These are phyloP conservation scores for Andrena bicolor DNA, from an alignment of 2,888 invertebrate species.

Conservation along the genomic window DNA sequence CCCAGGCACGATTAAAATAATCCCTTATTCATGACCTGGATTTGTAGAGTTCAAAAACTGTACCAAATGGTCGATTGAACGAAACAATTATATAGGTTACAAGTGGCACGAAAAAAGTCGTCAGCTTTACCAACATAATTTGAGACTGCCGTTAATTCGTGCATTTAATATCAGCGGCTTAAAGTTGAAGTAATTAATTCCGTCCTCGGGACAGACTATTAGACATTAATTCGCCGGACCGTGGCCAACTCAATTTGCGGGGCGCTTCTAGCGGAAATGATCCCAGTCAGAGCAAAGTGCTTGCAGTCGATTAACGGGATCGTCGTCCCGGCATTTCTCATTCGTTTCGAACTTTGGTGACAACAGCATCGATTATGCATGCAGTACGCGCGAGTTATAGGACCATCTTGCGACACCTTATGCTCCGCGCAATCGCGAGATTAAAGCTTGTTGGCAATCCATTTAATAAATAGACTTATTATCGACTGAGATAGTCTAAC, in stretches of 20 bases:
- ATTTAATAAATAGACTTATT: no score
- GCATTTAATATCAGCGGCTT: slow-evolving; percentile 49
- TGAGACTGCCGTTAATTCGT: slow-evolving; percentile 24
- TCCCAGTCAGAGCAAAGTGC: slow-evolving; percentile 59
- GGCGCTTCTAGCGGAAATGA: slow-evolving; percentile 64
- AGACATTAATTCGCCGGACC: slow-evolving; percentile 67
- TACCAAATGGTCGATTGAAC: background rate
- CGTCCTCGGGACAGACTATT: slow-evolving; percentile 61
- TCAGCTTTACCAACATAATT: no score
- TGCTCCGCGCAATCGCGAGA: no score
- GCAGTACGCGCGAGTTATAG: slow-evolving; percentile 23
- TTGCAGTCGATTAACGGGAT: slow-evolving; percentile 69
- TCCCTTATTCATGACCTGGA: no score
- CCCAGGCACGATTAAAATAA: no score
- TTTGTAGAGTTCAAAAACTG: background rate
- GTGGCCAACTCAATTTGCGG: slow-evolving; percentile 67
- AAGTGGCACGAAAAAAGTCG: slow-evolving; percentile 8
- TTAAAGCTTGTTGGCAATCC: background rate
- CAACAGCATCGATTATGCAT: slow-evolving; percentile 41
- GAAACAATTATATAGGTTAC: background rate
- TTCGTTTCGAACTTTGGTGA: slow-evolving; percentile 56
- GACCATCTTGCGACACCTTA: background rate
- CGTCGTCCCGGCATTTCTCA: slow-evolving; percentile 52
- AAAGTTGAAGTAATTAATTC: slow-evolving; percentile 66
- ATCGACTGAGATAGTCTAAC: background rate